Evolutionary conservation across 2,113 vertebrate genomes (phyloP), one percentile per base, ranked within the genome.

Genomic region (Mesocricetus auratus): DNA sequence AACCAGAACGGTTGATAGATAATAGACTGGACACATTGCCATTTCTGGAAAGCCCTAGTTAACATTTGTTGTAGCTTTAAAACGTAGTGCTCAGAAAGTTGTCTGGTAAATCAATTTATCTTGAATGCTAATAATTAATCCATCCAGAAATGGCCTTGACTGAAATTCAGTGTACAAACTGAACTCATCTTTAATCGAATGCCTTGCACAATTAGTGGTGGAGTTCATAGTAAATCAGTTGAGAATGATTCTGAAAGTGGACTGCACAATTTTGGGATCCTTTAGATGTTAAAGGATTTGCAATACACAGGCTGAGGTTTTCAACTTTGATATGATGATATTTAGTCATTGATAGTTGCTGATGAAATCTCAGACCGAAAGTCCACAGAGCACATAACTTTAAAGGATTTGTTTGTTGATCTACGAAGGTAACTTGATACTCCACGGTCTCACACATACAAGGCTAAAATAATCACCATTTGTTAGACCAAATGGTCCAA

Each of bases 71-170:
- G 79, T 69, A 89, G 53, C 58, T 96, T 81, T 77, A 90, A 90
- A 93, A 74, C 89, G 50, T 56, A 17, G 12, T 94, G 56, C 71
- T 95, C 15, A 77, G 47, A 92, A 97, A 92, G 53, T 83, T 96
- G 90, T 56, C 81, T 94, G 17, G 62, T 82, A 94, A 94, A 58
- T 47, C 21, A 66, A 22, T 94, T 83, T 95, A 93, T 94, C 73
- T 88, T 89, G 45, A 83, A 86, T 86, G 77, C 95, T 96, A 94
- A 96, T 91, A 91, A 92, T 95, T 89, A 36, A 77, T 74, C 45
- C 85, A 64, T 64, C 22, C 74, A 74, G 74, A 96, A 90, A 91
- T 11, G 85, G 33, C 82, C n/a, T 79, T 82, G 50, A 71, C 58
- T 60, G 1, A 45, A 93, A 88, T 39, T 96, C 50, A 68, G 62